These are phyloP conservation scores for Drosophila saltans DNA, from an alignment of 1,140 invertebrate genomes.

Conservation along the genomic window DNA sequence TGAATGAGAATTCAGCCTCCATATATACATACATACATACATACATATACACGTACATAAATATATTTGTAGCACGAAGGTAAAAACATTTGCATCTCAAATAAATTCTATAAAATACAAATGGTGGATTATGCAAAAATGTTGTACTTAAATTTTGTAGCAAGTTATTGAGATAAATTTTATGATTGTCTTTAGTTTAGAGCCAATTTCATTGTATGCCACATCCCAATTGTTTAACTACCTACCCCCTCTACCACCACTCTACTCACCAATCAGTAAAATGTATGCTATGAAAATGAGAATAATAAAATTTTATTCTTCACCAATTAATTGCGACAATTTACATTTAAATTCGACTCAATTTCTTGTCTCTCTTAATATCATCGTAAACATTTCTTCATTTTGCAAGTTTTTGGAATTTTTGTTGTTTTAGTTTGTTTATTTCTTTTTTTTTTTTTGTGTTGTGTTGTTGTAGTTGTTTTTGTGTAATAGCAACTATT, in stretches of 20 bases:
- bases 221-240: no score
- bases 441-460: not conserved
- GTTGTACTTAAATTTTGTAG: not conserved
- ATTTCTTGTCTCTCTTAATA: conserved; percentile 1
- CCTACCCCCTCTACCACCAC: no score
- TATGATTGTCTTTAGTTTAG: conserved; percentile 2
- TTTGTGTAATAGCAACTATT: conserved; percentile 7
- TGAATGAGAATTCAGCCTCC: not conserved
- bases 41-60: no score
- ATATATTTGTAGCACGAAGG: not conserved
- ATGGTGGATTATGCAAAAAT: not conserved
- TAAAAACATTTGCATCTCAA: not conserved
- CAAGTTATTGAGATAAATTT: conserved; percentile 1
- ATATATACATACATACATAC: no score
- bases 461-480: not conserved
- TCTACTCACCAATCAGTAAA: not conserved
- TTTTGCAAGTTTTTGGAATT: not conserved
- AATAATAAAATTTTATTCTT: conserved; percentile 11
- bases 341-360: conserved; percentile 7
- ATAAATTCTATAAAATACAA: not conserved
- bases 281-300: conserved; percentile 6
- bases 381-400: conserved; percentile 3
- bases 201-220: conserved; percentile 2
- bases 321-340: conserved; percentile 5
- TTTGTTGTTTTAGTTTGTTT: not conserved